Base-by-base conservation (phyloP, 2,797 vertebrate species). In the Trachurus trachurus region DNA sequence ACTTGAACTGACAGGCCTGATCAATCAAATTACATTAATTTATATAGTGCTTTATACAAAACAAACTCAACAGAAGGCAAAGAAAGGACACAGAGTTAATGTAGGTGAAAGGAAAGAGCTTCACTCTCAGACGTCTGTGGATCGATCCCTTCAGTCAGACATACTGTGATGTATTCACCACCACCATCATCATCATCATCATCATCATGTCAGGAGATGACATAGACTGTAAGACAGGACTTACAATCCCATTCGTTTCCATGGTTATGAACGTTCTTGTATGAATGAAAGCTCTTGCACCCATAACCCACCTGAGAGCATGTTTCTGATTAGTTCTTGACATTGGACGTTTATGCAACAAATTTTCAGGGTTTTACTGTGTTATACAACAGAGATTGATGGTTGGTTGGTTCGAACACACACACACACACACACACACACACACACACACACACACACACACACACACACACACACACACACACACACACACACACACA, bases 11-110 rank as follows among this genome's bases (percentile, higher is more conserved):
- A 64, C 61, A 74, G 53, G 0, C n/a, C 47, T 64, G 66, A 71
- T 80, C 19, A 67, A 80, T 74, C 80, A 82, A 19, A 58, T 64
- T 10, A 63, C 50, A 66, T 31, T 49, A 0, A 80, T 70, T 62
- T 31, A 62, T 59, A 10, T 10, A 2, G 29, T 26, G 19, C 62
- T 71, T 54, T 37, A 40, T 9, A 65, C 12, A 12, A 12, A 76
- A 76, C 52, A 21, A 79, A 72, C 21, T 52, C 6, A 1, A 5
- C 5, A n/a, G 49, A 52, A 52, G 49, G 11, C 10, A 22, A 11
- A 52, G 49, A 52, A 22, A 52, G 49, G 49, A 52, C 40, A 50
- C 26, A 17, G 19, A 66, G 56, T 58, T 2, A 59, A 22, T 13
- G 66, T 7, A 45, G 37, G 26, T 71, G 66, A 49, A 21, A 21